phyloP scores from a whole-genome alignment of 2,797 vertebrate species.

The Melanotaenia boesemani region DNA sequence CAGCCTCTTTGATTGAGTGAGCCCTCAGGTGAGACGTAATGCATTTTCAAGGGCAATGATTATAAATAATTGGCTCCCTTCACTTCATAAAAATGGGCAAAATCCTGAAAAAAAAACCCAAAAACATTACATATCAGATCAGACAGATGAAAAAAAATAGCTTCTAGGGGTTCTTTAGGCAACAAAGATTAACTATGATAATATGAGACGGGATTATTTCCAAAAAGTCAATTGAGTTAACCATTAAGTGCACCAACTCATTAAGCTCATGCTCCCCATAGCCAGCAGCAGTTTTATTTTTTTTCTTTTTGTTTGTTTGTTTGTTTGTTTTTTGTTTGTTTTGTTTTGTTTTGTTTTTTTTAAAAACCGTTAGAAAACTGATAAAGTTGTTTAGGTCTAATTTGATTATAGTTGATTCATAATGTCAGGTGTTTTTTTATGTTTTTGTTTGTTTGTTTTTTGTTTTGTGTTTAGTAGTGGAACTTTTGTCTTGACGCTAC shows the following conservation, averaged over 20 bases:
- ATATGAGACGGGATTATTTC: conserved; percentile 63
- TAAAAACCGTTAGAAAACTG: neutral
- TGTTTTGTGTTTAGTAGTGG: too few species aligned
- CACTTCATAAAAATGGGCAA: conserved; percentile 72
- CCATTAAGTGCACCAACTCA: conserved; percentile 27
- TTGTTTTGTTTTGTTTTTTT: too few species aligned
- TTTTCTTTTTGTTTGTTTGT: too few species aligned
- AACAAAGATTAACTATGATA: conserved; percentile 69
- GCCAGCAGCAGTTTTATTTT: neutral
- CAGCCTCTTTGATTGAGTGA: conserved; percentile 81
- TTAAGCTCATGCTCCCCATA: conserved; percentile 17
- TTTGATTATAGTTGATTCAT: neutral
- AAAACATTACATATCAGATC: conserved; percentile 55
- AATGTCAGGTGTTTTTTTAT: neutral
- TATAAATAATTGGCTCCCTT: conserved; percentile 81
- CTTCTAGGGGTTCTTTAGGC: conserved; percentile 51
- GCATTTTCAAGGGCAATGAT: conserved; percentile 82
- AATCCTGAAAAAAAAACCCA: conserved; percentile 59
- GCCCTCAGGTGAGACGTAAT: conserved; percentile 79
- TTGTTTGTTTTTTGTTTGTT: too few species aligned
- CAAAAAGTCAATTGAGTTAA: neutral
- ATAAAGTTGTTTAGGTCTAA: neutral
- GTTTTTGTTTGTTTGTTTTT: neutral
- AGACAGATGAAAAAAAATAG: conserved; percentile 74
- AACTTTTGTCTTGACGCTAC: too few species aligned